Evolutionary conservation across 2,113 vertebrate genomes (phyloP).

Genomic region (Papio anubis): DNA sequence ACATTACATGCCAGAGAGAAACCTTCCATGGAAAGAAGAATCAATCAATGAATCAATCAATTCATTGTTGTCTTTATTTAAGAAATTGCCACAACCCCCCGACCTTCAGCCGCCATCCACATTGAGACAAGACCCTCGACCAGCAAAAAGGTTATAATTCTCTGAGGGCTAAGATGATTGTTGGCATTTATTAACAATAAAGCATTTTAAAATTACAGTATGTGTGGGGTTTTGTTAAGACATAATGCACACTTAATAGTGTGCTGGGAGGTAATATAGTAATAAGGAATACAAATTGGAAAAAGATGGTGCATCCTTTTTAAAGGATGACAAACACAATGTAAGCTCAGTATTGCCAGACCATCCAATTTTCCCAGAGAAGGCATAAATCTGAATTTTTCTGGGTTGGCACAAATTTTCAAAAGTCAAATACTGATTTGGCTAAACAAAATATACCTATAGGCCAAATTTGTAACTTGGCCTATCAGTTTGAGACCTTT

Average conservation of each 20-base stretch:
- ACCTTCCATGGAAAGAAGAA: not conserved
- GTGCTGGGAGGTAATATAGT: not conserved
- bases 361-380: not conserved
- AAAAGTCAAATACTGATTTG: constrained; percentile 4
- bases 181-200: not conserved
- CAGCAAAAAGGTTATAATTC: not conserved
- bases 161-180: not conserved
- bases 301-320: not conserved
- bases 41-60: not conserved
- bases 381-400: not conserved
- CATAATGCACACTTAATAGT: not conserved
- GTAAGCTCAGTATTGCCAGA: not conserved
- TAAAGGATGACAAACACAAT: not conserved
- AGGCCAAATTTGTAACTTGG: not conserved
- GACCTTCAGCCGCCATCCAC: not conserved
- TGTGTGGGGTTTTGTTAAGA: not conserved
- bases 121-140: not conserved
- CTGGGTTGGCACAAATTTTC: not conserved
- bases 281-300: not conserved
- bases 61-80: not conserved
- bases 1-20: not conserved
- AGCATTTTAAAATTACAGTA: not conserved
- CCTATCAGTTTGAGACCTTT: not conserved
- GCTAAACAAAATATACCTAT: not conserved
- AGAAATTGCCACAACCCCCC: not conserved